A percentile compares a stretch with the other conserved stretches of the same genome.
phyloP scores from a whole-genome alignment of 2,888 invertebrate genomes.

The Cataglyphis livida region DNA sequence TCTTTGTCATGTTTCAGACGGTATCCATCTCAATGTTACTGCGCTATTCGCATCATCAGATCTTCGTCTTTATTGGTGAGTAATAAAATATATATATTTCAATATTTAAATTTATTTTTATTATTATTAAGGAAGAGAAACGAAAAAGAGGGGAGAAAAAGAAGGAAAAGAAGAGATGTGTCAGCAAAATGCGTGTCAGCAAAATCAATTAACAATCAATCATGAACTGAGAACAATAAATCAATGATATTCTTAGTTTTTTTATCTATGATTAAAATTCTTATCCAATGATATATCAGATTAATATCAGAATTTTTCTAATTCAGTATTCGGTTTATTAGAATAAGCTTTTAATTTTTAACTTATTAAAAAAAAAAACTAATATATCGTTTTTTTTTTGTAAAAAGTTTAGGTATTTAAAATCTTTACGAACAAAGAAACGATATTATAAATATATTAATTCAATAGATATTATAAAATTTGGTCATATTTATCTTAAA shows the following conservation, averaged over 20 bases:
- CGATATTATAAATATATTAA: neutral
- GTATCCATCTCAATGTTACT: conserved; percentile 99
- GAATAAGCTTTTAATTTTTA: neutral
- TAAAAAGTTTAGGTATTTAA: neutral
- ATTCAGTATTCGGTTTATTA: neutral
- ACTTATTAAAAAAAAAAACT: neutral
- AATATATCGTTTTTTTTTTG: neutral
- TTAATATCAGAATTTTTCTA: neutral
- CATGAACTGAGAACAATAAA: neutral
- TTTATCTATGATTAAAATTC: neutral
- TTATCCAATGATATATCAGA: neutral
- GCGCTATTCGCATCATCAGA: conserved; percentile 99
- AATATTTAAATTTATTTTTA: neutral
- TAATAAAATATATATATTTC: conserved; percentile 71
- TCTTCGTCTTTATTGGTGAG: conserved; percentile 99
- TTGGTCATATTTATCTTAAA: neutral
- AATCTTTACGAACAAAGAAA: neutral
- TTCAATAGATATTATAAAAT: neutral
- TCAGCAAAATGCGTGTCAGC: neutral
- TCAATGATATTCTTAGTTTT: neutral
- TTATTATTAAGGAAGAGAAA: neutral
- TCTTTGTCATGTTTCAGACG: conserved; percentile 92
- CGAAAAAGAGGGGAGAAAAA: neutral
- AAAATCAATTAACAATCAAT: neutral
- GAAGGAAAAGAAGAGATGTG: neutral